Percentiles rank a stretch among this genome's conserved stretches.
These are phyloP conservation scores for Metalampra italica DNA, from an alignment of 2,888 invertebrate genomes.

Conservation along the genomic window DNA sequence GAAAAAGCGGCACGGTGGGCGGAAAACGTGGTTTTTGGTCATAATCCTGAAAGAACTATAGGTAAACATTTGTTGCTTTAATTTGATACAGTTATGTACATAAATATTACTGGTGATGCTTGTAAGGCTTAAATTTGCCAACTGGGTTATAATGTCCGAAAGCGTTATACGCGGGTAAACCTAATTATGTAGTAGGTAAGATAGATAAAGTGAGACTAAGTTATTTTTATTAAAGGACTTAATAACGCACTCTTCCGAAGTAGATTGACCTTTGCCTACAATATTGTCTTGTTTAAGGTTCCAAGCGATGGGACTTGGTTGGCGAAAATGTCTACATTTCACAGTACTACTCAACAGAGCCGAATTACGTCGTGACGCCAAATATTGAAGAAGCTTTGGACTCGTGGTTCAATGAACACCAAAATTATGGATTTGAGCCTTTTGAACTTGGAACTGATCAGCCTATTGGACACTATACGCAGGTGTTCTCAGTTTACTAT, in stretches of 20 bases:
- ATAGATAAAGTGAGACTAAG: no score
- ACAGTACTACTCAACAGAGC: slow-evolving; percentile 16
- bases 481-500: slow-evolving; percentile 15
- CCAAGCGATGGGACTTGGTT: slow-evolving; percentile 24
- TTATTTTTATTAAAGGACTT: no score
- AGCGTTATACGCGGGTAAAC: no score
- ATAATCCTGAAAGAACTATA: slow-evolving; percentile 27
- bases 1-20: slow-evolving; percentile 32
- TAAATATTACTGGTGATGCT: no score
- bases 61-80: slow-evolving; percentile 16
- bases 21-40: slow-evolving; percentile 23
- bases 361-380: slow-evolving; percentile 15
- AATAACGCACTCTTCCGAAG: no score
- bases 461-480: slow-evolving; percentile 30
- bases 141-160: no score
- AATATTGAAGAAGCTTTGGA: slow-evolving; percentile 25
- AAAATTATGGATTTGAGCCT: slow-evolving; percentile 24
- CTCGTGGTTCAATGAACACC: slow-evolving; percentile 26
- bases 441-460: slow-evolving; percentile 18
- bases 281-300: slow-evolving; percentile 13
- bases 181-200: no score
- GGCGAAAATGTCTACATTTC: slow-evolving; percentile 28
- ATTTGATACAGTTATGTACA: no score
- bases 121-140: no score
- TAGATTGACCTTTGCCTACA: no score